Evolutionary conservation across 1,140 invertebrate species (phyloP).

Genomic region (Sycophaga agraensis): DNA sequence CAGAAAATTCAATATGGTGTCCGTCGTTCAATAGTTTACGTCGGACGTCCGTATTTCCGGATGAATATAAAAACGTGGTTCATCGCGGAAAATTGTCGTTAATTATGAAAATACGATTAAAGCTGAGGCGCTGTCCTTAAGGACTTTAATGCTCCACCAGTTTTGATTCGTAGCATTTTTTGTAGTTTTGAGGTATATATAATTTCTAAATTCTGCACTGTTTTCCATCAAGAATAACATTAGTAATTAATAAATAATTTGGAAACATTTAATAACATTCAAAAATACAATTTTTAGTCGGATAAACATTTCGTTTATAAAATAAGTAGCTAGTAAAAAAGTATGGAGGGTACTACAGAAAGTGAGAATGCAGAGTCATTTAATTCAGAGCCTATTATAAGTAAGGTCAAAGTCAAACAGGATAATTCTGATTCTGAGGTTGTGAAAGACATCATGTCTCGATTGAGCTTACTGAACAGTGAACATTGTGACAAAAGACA

Average conservation of each 20-base stretch:
- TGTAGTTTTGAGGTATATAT: neutral
- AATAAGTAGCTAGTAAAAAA: neutral
- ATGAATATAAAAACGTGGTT: slow-evolving; percentile 23
- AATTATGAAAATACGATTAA: slow-evolving; percentile 54
- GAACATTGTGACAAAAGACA: slow-evolving; percentile 35
- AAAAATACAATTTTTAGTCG: neutral
- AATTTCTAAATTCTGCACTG: neutral
- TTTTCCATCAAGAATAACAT: neutral
- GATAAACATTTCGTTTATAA: neutral
- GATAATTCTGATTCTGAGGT: slow-evolving; percentile 35
- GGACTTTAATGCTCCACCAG: slow-evolving; percentile 25
- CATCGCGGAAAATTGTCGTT: slow-evolving; percentile 17
- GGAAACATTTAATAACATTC: neutral
- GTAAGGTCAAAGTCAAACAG: slow-evolving; percentile 39
- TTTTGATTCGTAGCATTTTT: neutral
- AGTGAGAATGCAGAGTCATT: slow-evolving; percentile 22
- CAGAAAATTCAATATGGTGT: slow-evolving; percentile 51
- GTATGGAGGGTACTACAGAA: slow-evolving; percentile 1
- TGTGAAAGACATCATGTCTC: slow-evolving; percentile 47
- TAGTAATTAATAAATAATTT: neutral
- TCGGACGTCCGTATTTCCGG: slow-evolving; percentile 36
- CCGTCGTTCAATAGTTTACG: slow-evolving; percentile 35
- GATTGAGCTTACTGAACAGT: slow-evolving; percentile 38
- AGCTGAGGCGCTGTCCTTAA: slow-evolving; percentile 30
- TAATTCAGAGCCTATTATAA: slow-evolving; percentile 31